phyloP scores from a whole-genome alignment of 2,797 vertebrate species.

The Tapera naevia region DNA sequence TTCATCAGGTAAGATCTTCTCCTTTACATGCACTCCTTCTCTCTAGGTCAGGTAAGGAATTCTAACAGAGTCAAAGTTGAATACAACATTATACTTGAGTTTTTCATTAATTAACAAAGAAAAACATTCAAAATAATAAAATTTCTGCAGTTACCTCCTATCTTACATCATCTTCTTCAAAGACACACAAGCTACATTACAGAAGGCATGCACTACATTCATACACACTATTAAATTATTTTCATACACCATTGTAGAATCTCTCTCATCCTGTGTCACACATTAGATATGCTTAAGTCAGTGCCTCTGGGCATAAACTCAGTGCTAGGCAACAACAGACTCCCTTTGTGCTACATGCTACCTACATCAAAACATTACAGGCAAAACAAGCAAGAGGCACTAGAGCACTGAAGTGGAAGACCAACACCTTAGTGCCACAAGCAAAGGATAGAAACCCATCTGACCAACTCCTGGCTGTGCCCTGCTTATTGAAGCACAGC shows the following conservation, averaged over 20 bases:
- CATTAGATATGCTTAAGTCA: not conserved
- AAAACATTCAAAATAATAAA: not conserved
- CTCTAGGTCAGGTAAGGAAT: not conserved
- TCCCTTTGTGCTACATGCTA: not conserved
- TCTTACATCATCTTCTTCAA: not conserved
- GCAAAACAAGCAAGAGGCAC: not conserved
- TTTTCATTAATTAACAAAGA: not conserved
- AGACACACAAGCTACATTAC: not conserved
- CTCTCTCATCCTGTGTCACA: not conserved
- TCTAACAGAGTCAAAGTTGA: not conserved
- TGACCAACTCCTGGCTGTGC: not conserved
- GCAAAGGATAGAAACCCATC: not conserved
- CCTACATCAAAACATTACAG: not conserved
- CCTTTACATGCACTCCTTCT: not conserved
- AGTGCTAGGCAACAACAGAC: not conserved
- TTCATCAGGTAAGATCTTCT: not conserved
- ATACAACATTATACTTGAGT: not conserved
- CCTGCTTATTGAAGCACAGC: not conserved
- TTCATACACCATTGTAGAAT: fast-evolving
- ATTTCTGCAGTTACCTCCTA: not conserved
- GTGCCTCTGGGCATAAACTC: not conserved
- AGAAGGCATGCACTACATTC: not conserved
- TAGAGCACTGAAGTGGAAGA: not conserved
- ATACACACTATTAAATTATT: not conserved
- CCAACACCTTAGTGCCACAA: fast-evolving